These are phyloP conservation scores for Trachelus iudaicus DNA, from an alignment of 2,888 invertebrate genomes.

Conservation along the genomic window DNA sequence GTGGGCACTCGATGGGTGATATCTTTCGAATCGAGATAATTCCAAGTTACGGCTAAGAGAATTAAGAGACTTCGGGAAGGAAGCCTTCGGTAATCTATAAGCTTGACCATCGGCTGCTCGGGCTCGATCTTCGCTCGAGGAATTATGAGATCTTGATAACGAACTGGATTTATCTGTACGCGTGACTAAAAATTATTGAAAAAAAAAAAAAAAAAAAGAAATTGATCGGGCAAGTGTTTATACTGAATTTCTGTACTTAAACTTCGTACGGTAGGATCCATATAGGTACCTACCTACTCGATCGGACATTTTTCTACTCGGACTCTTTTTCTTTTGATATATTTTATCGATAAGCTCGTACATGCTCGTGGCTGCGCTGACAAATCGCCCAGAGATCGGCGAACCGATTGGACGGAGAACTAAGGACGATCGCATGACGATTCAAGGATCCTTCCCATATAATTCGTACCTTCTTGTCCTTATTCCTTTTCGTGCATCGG, in stretches of 20 bases:
- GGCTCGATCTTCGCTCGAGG: background rate
- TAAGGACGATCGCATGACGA: background rate
- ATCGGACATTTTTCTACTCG: background rate
- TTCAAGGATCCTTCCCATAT: background rate
- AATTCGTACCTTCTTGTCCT: background rate
- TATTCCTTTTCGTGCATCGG: background rate
- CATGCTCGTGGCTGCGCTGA: slow-evolving; percentile 56
- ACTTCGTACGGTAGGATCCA: background rate
- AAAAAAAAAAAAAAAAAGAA: no score
- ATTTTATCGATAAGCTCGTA: slow-evolving; percentile 61
- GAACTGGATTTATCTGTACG: background rate
- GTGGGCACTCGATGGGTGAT: background rate
- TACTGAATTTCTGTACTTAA: background rate
- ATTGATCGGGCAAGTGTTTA: background rate
- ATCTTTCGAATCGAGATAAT: background rate
- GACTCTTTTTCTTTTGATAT: slow-evolving; percentile 47
- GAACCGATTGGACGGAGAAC: slow-evolving; percentile 37
- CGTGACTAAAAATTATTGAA: background rate
- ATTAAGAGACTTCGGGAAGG: background rate
- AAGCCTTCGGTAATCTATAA: background rate
- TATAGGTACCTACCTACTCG: background rate
- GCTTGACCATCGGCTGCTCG: background rate
- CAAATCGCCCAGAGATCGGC: slow-evolving; percentile 61
- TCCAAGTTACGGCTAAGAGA: background rate
- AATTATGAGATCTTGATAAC: background rate